Evolutionary conservation across 2,888 invertebrate genomes (phyloP), one percentile per base, ranked within the genome.

Genomic region (Drosophila mercatorum): DNA sequence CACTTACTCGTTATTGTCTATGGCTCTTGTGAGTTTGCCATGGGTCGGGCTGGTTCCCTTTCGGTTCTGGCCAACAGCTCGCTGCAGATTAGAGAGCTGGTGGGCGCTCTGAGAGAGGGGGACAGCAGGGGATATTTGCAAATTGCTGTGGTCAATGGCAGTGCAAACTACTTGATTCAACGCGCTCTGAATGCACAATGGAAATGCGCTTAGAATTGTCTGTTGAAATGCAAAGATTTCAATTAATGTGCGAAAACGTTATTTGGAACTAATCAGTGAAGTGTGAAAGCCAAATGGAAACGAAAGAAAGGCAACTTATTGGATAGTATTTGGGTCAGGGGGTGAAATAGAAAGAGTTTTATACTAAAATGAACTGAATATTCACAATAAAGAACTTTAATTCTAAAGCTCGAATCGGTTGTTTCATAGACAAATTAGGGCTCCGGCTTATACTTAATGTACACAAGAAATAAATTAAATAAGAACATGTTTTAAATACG

Each of bases 121-220:
- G 17, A 46, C 2, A 11, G 26, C 26, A 28, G 8, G 47, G 51
- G 51, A 77, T 52, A 28, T 68, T 64, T 60, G 79, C 56, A 77
- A 74, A 60, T 70, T 70, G 26, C 38, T 64, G 66, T 75, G 75
- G 70, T 75, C 63, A 55, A 58, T 61, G 61, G n/a, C 10, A 61
- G 61, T 63, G 64, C 57, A 69, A 76, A 60, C 46, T 58, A 58
- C 43, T 63, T 43, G 62, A 31, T 28, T 59, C 58, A 56, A 51
- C 44, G 57, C 69, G 41, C 66, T 52, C 64, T 64, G 55, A 74
- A 58, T 74, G 75, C 70, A 67, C 66, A 78, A 66, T 67, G 28
- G 12, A 63, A 60, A 51, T 41, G 47, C 22, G 40, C 40, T 41
- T 41, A 12, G 49, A 49, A 59, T 22, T 34, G 40, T 47, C 46